Evolutionary conservation across 2,113 vertebrate species (phyloP), one percentile per base, ranked within the genome.

Genomic region (Oreamnos americanus): DNA sequence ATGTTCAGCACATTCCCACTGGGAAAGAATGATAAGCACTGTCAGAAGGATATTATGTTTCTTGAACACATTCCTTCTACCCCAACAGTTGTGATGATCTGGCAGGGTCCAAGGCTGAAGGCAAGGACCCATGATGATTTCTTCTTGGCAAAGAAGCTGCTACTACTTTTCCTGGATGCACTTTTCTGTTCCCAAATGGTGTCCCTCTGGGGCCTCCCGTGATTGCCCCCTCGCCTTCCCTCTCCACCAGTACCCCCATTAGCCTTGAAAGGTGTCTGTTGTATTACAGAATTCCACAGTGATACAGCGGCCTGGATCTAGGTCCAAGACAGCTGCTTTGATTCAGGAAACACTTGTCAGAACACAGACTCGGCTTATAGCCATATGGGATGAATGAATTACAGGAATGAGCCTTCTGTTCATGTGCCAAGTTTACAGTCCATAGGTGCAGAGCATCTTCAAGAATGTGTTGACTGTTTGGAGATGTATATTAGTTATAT

Each of bases 171-270:
- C 60, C 78, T 85, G 62, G 79, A 79, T 89, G 90, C 64, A 76
- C 3, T 85, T 98, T 98, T 91, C 94, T 71, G 88, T 89, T 98
- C 91, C 81, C 90, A 98, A 97, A 97, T 97, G 76, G 47, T 57
- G 93, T 97, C 62, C 90, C 4, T 97, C 85, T 60, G 83, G 90
- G 60, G n/a, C 49, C 26, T 85, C 93, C 26, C 14, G 4, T n/a
- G 23, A 45, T 76, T 88, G 19, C 17, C 25, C 26, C 6, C 21
- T 49, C 11, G 8, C 43, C 28, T 83, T 76, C 9, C 19, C 23
- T 76, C 21, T 2, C 9, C 82, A 88, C 33, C 81, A 67, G 17
- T n/a, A 78, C n/a, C 81, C 17, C 23, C 14, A 9, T 43, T 57
- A 94, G 78, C 64, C 91, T 96, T 96, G 53, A 97, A 98, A 96